Base-by-base conservation (phyloP, 2,888 invertebrate genomes). In the Zhuqinia jingwanae region DNA sequence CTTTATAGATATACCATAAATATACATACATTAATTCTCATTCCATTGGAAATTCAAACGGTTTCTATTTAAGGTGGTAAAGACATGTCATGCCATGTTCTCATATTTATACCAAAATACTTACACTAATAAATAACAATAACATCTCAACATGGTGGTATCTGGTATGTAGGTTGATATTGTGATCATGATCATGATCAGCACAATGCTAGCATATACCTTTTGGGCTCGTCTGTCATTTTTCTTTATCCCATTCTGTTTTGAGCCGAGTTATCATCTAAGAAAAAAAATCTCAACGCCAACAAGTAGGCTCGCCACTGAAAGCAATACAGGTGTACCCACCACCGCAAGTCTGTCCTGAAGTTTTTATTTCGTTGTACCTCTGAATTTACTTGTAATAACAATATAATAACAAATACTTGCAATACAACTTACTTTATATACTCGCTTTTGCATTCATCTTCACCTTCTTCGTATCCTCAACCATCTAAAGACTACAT, bases 111-210 rank as follows among this genome's bases (percentile, higher is more conserved):
- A 65, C 20, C 30, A 6, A 11, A 10, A 13, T 5, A 63, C n/a
- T 27, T 36, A 42, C n/a, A n/a, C n/a, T n/a, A n/a, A n/a, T n/a
- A n/a, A n/a, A n/a, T n/a, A n/a, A n/a, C n/a, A n/a, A n/a, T 42
- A 60, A 68, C 36, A 68, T 20, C 45, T 10, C 22, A 2, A 36
- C 36, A 68, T 36, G 68, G n/a, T n/a, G n/a, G n/a, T n/a, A n/a
- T n/a, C n/a, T n/a, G n/a, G 36, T 68, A 68, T 68, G 42, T 68
- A 68, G 68, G 68, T 68, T 68, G 68, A 68, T 42, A 42, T 68
- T 36, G 36, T 63, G 63, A 63, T 63, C 20, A 68, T 68, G 20
- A 22, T 10, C 2, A 42, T 20, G 45, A 68, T 65, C n/a, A n/a
- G n/a, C n/a, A n/a, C n/a, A n/a, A n/a, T n/a, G n/a, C n/a, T n/a